A percentile compares a stretch with the other conserved stretches of the same genome.
Conservation (phyloP, 2,888 invertebrate genomes). For the Diaperis boleti region DNA sequence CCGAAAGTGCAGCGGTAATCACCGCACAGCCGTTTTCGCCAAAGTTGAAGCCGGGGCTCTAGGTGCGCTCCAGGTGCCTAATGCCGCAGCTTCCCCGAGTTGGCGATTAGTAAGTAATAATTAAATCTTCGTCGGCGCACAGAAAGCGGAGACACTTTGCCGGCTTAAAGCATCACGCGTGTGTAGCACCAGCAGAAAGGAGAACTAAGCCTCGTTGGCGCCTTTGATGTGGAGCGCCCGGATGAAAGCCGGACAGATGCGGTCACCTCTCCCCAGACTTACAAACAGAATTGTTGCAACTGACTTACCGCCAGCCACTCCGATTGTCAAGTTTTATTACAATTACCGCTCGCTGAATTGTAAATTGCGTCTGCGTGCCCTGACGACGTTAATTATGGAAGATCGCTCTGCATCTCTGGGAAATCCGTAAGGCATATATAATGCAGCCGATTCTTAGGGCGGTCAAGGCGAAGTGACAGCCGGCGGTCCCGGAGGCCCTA, state of each 20-base stretch:
- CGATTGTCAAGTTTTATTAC: slow-evolving; percentile 62
- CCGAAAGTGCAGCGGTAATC: too few relatives aligned
- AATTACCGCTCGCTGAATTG: slow-evolving; percentile 47
- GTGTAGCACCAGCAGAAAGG: slow-evolving; percentile 42
- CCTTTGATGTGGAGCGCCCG: slow-evolving; percentile 58
- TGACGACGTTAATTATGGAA: slow-evolving; percentile 47
- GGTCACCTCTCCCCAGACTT: slow-evolving; percentile 60
- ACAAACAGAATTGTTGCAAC: slow-evolving; percentile 65
- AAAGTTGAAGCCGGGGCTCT: slow-evolving; percentile 3
- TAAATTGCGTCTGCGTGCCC: slow-evolving; percentile 43
- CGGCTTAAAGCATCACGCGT: slow-evolving; percentile 39
- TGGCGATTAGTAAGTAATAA: slow-evolving; percentile 39
- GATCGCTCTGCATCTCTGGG: slow-evolving; percentile 10
- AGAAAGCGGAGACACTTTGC: slow-evolving; percentile 38
- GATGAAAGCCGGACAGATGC: slow-evolving; percentile 62
- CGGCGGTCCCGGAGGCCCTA: slow-evolving; percentile 50
- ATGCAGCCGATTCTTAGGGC: slow-evolving; percentile 54
- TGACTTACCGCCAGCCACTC: slow-evolving; percentile 58
- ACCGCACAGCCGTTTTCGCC: background rate
- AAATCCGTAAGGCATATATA: slow-evolving; percentile 47
- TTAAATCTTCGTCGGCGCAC: slow-evolving; percentile 36
- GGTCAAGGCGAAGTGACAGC: slow-evolving; percentile 51
- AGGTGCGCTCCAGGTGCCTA: slow-evolving; percentile 15
- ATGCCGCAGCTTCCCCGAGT: slow-evolving; percentile 16
- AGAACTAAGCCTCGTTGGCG: slow-evolving; percentile 40